phyloP scores from a whole-genome alignment of 2,797 vertebrate species.

The Coregonus ussuriensis region DNA sequence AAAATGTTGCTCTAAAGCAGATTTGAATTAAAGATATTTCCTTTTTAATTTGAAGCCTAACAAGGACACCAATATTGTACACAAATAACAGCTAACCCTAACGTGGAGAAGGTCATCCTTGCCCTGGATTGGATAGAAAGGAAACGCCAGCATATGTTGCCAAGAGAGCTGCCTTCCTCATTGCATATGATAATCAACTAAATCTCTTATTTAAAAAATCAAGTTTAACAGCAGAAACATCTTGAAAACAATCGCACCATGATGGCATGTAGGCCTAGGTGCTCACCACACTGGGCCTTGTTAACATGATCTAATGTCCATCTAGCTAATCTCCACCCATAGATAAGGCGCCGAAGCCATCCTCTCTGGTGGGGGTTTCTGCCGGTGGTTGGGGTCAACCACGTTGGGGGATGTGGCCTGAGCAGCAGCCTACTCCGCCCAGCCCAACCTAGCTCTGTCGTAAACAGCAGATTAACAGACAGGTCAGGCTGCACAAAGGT shows the following conservation, averaged over 20 bases:
- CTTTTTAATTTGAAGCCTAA: constrained; percentile 50
- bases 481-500: constrained; percentile 84
- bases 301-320: constrained; percentile 29
- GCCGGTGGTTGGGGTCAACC: background rate
- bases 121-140: background rate
- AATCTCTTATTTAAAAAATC: background rate
- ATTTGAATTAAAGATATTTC: constrained; percentile 51
- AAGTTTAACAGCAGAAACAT: background rate
- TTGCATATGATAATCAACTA: background rate
- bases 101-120: background rate
- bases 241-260: background rate
- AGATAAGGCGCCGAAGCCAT: constrained; percentile 11
- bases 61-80: constrained; percentile 49
- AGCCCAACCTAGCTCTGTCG: constrained; percentile 50
- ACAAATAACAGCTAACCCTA: constrained; percentile 34
- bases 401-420: constrained; percentile 52
- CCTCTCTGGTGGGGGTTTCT: background rate
- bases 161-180: background rate
- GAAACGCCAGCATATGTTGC: background rate
- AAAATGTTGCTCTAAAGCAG: constrained; percentile 45
- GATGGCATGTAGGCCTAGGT: background rate
- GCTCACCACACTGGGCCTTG: background rate
- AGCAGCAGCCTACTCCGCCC: constrained; percentile 64
- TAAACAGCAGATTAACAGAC: constrained; percentile 82
- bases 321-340: constrained; percentile 9